A percentile compares a stretch with the other conserved stretches of the same genome.
These are phyloP conservation scores for Porites lobata DNA, from an alignment of 92 coral and sea anemone species.

Conservation along the genomic window DNA sequence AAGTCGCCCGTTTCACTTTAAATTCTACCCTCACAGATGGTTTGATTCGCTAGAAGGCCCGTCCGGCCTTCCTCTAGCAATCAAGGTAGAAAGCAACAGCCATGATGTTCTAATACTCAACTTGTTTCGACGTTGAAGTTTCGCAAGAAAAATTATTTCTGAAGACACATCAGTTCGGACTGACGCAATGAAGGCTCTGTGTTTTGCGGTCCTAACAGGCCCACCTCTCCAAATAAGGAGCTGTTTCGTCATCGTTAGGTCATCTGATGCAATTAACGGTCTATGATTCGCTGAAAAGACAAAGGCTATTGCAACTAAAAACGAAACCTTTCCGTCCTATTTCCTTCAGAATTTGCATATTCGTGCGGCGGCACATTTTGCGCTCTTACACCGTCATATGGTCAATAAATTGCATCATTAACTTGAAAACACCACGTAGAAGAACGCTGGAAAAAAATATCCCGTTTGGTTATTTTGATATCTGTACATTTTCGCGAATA, in stretches of 20 bases:
- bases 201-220: conserved; percentile 58
- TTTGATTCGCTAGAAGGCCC: conserved; percentile 83
- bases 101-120: conserved; percentile 82
- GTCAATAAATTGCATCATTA: conserved; percentile 25
- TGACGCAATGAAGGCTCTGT: conserved; percentile 92
- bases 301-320: conserved; percentile 49
- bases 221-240: conserved; percentile 78
- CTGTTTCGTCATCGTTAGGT: conserved; percentile 87
- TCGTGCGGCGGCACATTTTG: conserved; percentile 39
- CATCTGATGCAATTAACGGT: conserved; percentile 83
- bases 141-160: conserved; percentile 64
- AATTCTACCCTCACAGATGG: conserved; percentile 23
- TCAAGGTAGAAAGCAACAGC: conserved; percentile 70
- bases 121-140: conserved; percentile 46
- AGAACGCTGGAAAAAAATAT: not conserved
- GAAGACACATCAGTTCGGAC: conserved; percentile 65
- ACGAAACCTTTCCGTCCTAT: conserved; percentile 39
- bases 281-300: conserved; percentile 76
- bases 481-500: not conserved
- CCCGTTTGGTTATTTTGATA: not conserved
- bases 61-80: conserved; percentile 89
- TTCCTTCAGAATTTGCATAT: conserved; percentile 29
- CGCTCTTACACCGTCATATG: conserved; percentile 15
- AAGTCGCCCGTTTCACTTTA: conserved; percentile 43
- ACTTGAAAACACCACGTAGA: not conserved